These are phyloP conservation scores for Aphelenchoides besseyi DNA, from an alignment of 1,140 invertebrate genomes.

Conservation along the genomic window DNA sequence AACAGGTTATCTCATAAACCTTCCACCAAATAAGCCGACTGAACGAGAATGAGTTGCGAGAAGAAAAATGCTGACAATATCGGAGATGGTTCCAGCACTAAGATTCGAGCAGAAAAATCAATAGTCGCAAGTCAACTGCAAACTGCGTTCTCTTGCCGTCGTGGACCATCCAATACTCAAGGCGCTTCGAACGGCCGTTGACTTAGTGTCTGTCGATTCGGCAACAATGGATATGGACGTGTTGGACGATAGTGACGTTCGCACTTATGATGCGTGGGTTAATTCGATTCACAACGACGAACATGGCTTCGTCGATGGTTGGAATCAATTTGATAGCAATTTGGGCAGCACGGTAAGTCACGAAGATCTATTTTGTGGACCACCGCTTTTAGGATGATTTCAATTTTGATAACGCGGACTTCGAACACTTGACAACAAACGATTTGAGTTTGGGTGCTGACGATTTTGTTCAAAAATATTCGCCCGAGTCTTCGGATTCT, in stretches of 20 bases:
- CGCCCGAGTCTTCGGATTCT: constrained; percentile 13
- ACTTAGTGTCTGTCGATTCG: neutral
- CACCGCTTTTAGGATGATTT: neutral
- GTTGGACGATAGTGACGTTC: neutral
- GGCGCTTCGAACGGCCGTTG: neutral
- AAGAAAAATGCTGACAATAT: too few species aligned
- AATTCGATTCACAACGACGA: neutral
- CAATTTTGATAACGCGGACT: neutral
- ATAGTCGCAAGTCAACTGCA: too few species aligned
- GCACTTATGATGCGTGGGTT: neutral
- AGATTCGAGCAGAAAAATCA: too few species aligned
- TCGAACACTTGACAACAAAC: neutral
- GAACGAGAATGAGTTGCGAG: too few species aligned
- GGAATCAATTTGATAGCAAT: neutral
- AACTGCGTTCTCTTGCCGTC: too few species aligned
- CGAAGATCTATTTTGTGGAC: too few species aligned
- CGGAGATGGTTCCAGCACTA: too few species aligned
- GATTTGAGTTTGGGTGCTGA: neutral
- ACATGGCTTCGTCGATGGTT: neutral
- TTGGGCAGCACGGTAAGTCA: neutral
- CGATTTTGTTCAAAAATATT: neutral
- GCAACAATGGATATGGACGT: neutral
- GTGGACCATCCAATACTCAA: too few species aligned
- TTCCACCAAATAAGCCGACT: too few species aligned
- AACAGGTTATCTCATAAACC: too few species aligned